phyloP scores from a whole-genome alignment of 2,888 invertebrate genomes.

The Pseudococcus jackbeardsleyi region DNA sequence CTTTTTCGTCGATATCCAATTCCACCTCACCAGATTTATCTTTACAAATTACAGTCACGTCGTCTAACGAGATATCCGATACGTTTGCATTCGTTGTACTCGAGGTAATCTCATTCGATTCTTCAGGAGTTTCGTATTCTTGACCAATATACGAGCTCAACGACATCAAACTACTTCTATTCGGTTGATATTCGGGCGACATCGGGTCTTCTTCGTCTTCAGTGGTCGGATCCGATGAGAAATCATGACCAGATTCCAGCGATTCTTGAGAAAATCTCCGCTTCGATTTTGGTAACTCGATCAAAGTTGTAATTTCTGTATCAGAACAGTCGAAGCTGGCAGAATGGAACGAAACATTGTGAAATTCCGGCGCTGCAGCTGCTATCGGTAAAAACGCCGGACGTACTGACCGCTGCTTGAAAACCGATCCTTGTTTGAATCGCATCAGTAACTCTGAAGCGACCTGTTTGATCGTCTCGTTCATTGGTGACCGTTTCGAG shows the following conservation, averaged over 20 bases:
- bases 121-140: conserved; percentile 51
- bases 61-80: conserved; percentile 58
- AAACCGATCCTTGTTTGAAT: conserved; percentile 28
- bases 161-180: conserved; percentile 25
- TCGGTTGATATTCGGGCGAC: neutral
- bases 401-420: conserved; percentile 16
- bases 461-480: conserved; percentile 33
- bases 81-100: conserved; percentile 14
- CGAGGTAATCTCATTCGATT: conserved; percentile 29
- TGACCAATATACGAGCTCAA: conserved; percentile 47
- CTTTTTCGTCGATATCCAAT: neutral
- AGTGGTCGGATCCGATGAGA: conserved; percentile 46
- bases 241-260: conserved; percentile 58
- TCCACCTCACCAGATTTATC: neutral
- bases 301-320: conserved; percentile 43
- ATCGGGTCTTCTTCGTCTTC: conserved; percentile 56
- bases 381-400: conserved; percentile 10
- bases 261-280: neutral
- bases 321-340: conserved; percentile 60
- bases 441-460: conserved; percentile 25
- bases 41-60: conserved; percentile 46
- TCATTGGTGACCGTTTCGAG: neutral
- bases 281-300: conserved; percentile 34
- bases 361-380: neutral
- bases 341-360: neutral